Evolutionary conservation across 2,888 invertebrate genomes (phyloP), one percentile per base, ranked within the genome.

Genomic region (Harpalus rubripes): DNA sequence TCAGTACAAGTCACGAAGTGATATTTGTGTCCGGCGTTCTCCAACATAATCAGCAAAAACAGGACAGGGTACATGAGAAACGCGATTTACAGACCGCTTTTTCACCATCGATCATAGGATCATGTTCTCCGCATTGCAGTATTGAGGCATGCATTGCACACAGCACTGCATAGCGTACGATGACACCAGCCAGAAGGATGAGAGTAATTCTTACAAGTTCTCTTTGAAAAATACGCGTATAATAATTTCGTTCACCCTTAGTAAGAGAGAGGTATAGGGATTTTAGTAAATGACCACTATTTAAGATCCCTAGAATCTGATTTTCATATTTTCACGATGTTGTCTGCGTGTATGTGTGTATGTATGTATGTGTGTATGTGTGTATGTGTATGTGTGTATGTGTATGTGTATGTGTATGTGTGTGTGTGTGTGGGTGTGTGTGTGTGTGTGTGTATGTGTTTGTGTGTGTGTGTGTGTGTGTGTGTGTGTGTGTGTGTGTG

Each of bases 21-120:
- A 81, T 81, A 81, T 81, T 81, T 81, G 81, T 81, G 81, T 81
- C 65, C 65, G 65, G 32, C 56, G 65, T 81, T 81, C 81, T 81
- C 81, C 39, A 65, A 63, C 81, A 81, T 81, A 81, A 81, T 81
- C 81, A 81, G 81, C 81, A 81, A 81, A 81, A 81, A 81, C 81
- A 81, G 65, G 81, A 81, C 81, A 81, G 81, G 63, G 63, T 61
- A 81, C 65, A 81, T 65, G 81, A 65, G 63, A 52, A 65, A 41
- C 65, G 81, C 65, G 65, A 81, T 81, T 81, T 81, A 81, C 81
- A 81, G 68, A 65, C 52, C 81, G 81, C 81, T 81, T 63, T 81
- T 81, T 81, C 68, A 32, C 32, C 58, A 79, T 39, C 79, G 79
- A 79, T 79, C 79, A 61, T 79, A 79, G 32, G 56, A 61, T 59